Evolutionary conservation across 1,140 invertebrate species (phyloP).

Genomic region (Zophobas morio): DNA sequence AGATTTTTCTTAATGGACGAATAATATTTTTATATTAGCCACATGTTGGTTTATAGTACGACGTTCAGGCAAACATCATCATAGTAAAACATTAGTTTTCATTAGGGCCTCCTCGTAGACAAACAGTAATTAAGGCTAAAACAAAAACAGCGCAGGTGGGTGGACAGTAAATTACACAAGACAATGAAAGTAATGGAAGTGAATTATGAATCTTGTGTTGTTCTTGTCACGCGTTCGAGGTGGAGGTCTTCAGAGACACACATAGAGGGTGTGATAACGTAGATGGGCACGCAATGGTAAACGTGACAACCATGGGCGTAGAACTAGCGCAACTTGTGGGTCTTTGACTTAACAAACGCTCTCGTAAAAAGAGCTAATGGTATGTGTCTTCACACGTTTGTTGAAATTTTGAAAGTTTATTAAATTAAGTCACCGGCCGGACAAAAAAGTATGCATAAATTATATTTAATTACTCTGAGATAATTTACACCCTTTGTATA

Average conservation of each 20-base stretch:
- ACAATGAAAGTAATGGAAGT: slow-evolving; percentile 49
- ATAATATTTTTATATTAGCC: slow-evolving; percentile 44
- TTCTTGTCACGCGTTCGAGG: slow-evolving; percentile 54
- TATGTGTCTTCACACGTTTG: neutral
- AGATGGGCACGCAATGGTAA: slow-evolving; percentile 50
- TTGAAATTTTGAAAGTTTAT: slow-evolving; percentile 39
- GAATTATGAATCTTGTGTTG: slow-evolving; percentile 57
- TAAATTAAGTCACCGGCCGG: slow-evolving; percentile 27
- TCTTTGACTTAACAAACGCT: neutral
- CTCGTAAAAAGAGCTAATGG: neutral
- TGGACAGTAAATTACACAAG: slow-evolving; percentile 42
- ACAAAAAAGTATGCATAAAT: slow-evolving; percentile 44
- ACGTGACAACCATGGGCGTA: slow-evolving; percentile 50
- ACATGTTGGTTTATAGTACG: slow-evolving; percentile 36
- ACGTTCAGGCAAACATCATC: slow-evolving; percentile 16
- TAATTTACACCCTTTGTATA: slow-evolving; percentile 47
- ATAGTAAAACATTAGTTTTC: slow-evolving; percentile 44
- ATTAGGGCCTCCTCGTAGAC: slow-evolving; percentile 42
- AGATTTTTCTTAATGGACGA: neutral
- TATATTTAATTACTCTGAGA: slow-evolving; percentile 48
- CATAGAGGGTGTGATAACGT: slow-evolving; percentile 48
- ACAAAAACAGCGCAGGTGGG: slow-evolving; percentile 40
- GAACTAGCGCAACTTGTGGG: neutral
- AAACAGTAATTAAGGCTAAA: slow-evolving; percentile 47
- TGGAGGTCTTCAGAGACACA: slow-evolving; percentile 54